Evolutionary conservation across 2,888 invertebrate genomes (phyloP).

Genomic region (Lepidocyrtinus sp.): DNA sequence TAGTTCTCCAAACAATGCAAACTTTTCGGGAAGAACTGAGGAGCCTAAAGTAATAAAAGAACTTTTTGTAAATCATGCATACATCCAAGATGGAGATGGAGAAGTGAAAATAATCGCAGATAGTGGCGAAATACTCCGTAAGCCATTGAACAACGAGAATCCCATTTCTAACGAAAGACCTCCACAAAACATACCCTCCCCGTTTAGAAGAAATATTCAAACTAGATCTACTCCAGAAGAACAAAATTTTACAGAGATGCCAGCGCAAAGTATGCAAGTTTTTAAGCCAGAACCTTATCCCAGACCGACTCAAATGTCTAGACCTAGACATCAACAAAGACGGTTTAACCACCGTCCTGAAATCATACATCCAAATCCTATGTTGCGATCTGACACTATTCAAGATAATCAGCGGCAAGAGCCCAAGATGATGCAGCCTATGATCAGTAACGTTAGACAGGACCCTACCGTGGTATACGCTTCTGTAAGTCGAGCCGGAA

Average conservation of each 20-base stretch:
- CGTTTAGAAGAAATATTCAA: background rate
- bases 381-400: constrained; percentile 18
- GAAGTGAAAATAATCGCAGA: constrained; percentile 47
- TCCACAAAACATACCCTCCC: background rate
- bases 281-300: constrained; percentile 26
- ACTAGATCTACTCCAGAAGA: background rate
- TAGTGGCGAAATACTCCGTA: constrained; percentile 42
- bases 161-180: background rate
- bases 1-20: background rate
- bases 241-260: background rate
- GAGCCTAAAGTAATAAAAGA: constrained; percentile 33
- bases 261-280: constrained; percentile 25
- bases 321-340: background rate
- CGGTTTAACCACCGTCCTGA: background rate
- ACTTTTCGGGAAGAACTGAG: background rate
- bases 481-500: background rate
- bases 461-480: constrained; percentile 14
- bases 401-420: background rate
- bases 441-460: background rate
- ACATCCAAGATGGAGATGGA: constrained; percentile 56
- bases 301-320: background rate
- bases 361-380: constrained; percentile 34
- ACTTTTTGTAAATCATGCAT: constrained; percentile 58
- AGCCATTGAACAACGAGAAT: background rate
- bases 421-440: background rate